phyloP scores from a whole-genome alignment of 2,113 vertebrate species.

The Gobio gobio region DNA sequence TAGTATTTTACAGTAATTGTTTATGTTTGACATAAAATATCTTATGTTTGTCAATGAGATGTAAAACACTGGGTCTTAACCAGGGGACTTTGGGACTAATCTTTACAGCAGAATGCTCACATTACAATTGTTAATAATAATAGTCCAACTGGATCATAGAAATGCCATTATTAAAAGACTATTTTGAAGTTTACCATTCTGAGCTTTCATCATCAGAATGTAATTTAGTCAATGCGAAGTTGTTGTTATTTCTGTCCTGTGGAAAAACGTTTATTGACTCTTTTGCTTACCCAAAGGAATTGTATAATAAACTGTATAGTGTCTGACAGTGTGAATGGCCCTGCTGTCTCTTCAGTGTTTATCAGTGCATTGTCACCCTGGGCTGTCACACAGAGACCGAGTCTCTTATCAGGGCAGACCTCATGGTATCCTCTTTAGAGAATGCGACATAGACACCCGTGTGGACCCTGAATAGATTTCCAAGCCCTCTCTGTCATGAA shows the following conservation, averaged over 20 bases:
- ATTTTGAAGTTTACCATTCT: neutral
- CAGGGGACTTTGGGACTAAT: no score
- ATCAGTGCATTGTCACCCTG: constrained; percentile 24
- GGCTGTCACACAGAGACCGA: neutral
- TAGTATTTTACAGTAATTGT: neutral
- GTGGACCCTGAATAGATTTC: neutral
- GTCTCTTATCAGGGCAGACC: constrained; percentile 43
- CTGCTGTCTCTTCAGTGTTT: constrained; percentile 5
- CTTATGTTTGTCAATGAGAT: no score
- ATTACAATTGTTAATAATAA: neutral
- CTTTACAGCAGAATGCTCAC: neutral
- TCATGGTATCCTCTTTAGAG: constrained; percentile 31
- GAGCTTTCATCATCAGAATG: neutral
- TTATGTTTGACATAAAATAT: neutral
- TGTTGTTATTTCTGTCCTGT: neutral
- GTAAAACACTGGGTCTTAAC: no score
- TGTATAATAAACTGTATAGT: neutral
- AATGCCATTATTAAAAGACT: neutral
- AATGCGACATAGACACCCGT: neutral
- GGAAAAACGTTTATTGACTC: neutral
- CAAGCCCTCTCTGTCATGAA: neutral
- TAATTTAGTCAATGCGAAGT: neutral
- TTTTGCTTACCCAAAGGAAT: neutral
- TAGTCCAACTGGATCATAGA: neutral
- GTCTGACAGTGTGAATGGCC: neutral